Conservation (phyloP, 2,888 invertebrate genomes). For the Nomada hirtipes region DNA sequence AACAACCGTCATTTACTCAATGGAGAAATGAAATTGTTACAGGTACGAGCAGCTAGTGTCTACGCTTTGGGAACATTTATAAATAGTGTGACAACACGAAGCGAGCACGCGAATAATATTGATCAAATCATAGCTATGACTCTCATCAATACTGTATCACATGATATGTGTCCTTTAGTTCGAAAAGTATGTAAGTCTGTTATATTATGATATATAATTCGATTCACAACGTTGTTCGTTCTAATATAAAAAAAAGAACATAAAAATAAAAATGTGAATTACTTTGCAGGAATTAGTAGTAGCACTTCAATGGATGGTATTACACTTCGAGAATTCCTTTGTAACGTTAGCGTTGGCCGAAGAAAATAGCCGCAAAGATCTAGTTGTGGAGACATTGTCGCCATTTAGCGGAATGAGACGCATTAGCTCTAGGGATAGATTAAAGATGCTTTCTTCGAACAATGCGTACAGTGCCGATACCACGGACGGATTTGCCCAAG, state of each 20-base stretch:
- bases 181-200: slow-evolving; percentile 86
- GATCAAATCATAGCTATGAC: slow-evolving; percentile 97
- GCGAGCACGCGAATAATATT: slow-evolving; percentile 97
- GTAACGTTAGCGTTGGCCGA: slow-evolving; percentile 89
- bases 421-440: slow-evolving; percentile 84
- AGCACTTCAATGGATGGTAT: slow-evolving; percentile 93
- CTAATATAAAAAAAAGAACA: neutral
- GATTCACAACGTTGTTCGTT: neutral
- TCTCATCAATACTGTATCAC: slow-evolving; percentile 90
- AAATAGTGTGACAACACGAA: slow-evolving; percentile 92
- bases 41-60: slow-evolving; percentile 96
- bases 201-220: neutral
- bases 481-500: slow-evolving; percentile 82
- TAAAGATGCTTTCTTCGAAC: slow-evolving; percentile 83
- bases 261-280: neutral
- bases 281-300: slow-evolving; percentile 90
- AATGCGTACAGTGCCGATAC: slow-evolving; percentile 77
- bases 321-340: slow-evolving; percentile 95
- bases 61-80: slow-evolving; percentile 98
- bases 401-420: slow-evolving; percentile 83
- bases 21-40: neutral
- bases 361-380: slow-evolving; percentile 84
- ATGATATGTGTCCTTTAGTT: slow-evolving; percentile 95
- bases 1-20: neutral
- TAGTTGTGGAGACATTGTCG: slow-evolving; percentile 81